Evolutionary conservation across 2,888 invertebrate genomes (phyloP), one percentile per base, ranked within the genome.

Genomic region (Cephus nigrinus): DNA sequence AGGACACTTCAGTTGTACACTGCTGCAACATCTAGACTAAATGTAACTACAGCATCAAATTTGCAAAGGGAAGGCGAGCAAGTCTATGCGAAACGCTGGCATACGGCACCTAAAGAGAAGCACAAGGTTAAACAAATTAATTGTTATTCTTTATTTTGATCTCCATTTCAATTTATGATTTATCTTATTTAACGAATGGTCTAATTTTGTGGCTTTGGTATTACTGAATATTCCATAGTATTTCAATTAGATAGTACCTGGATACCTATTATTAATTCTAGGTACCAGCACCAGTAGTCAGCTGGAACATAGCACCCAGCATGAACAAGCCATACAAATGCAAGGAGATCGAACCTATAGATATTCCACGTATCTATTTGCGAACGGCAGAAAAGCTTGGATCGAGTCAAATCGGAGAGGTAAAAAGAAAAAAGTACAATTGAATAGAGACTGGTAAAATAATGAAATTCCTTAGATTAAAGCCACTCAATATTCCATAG

Each of bases 241-340:
- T 55, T 55, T 55, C 23, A 55, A 23, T 55, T 55, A 23, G 40
- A 5, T 23, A 40, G 23, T 40, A 23, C 15, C 15, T 40, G 5
- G 55, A 55, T 55, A 55, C 1, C 23, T 55, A 55, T 55, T 55
- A 23, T 55, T 15, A 15, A 55, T 55, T 90, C 72, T 90, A 94
- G 94, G 91, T 93, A 86, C 92, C 93, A 77, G 93, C 93, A 76
- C 94, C 94, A 55, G 91, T 93, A 78, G 93, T 94, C 78, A 92
- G 92, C 83, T 94, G 94, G 94, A 94, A 94, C 89, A 93, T 94
- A 74, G 93, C 93, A 23, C 94, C 94, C 32, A 93, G 93, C 86
- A 94, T 94, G 93, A 93, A 93, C 81, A 93, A 93, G 83, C 91
- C 93, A 79, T 94, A 94, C 91, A 93, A 92, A 84, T 93, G 93